A percentile compares a stretch with the other conserved stretches of the same genome.
phyloP scores from a whole-genome alignment of 37 sponge, comb jelly and placozoan species.

The Oopsacas minuta region DNA sequence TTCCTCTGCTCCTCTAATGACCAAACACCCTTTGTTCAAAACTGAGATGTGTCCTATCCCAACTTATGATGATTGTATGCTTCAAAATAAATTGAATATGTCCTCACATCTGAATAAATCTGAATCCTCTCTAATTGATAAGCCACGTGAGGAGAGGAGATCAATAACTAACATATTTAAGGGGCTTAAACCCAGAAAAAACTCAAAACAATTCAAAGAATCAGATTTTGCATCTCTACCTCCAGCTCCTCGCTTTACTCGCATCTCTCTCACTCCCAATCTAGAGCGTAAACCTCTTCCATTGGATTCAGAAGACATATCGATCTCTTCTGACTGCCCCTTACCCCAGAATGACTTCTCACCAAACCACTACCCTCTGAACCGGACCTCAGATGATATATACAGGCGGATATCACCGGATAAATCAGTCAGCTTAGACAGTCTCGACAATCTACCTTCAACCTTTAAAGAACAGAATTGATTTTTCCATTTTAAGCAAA shows the following conservation, averaged over 20 bases:
- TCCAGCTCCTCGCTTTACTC: neutral
- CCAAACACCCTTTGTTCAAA: neutral
- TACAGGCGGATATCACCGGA: neutral
- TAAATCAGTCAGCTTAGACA: neutral
- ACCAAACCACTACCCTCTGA: neutral
- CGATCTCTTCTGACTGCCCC: neutral
- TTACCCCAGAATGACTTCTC: neutral
- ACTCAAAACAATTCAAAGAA: neutral
- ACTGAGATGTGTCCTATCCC: neutral
- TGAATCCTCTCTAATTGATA: neutral
- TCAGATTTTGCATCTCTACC: neutral
- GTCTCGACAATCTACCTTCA: neutral
- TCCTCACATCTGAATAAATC: neutral
- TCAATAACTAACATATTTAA: neutral
- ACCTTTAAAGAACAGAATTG: neutral
- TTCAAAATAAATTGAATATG: neutral
- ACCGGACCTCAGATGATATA: neutral
- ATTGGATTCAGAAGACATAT: neutral
- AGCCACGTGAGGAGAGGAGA: neutral
- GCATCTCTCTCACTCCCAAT: neutral
- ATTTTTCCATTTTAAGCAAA: slow-evolving; percentile 18
- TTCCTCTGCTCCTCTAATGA: neutral
- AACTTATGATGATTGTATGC: neutral
- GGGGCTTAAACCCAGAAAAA: neutral
- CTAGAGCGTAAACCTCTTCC: neutral